Percentiles rank a stretch among this genome's conserved stretches.
phyloP scores from a whole-genome alignment of 2,113 vertebrate genomes.

The Ceyx melanurus region DNA sequence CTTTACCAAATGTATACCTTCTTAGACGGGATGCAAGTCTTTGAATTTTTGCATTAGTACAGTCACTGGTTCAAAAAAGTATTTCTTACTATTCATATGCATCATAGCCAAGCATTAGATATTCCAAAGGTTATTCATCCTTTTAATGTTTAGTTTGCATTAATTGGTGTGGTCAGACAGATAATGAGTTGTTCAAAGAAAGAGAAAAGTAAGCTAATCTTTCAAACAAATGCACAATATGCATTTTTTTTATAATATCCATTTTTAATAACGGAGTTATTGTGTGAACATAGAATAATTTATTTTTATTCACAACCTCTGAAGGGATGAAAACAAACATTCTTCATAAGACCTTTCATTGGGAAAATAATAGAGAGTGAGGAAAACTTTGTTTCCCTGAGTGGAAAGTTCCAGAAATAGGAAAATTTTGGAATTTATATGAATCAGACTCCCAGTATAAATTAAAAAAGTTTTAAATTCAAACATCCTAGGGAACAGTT shows the following conservation, averaged over 20 bases:
- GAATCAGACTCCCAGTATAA: background rate
- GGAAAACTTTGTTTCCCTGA: constrained; percentile 2
- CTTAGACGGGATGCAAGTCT: background rate
- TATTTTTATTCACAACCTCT: background rate
- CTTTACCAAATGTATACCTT: background rate
- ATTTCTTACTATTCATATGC: background rate
- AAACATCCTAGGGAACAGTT: background rate
- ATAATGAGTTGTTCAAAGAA: background rate
- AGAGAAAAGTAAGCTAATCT: background rate
- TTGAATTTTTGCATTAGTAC: background rate
- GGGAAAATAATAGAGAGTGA: background rate
- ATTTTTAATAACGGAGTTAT: background rate
- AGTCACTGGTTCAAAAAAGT: background rate
- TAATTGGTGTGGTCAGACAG: background rate
- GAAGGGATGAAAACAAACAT: background rate
- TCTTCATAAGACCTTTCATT: background rate
- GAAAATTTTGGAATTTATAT: background rate
- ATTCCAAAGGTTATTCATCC: background rate
- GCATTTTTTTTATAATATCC: background rate
- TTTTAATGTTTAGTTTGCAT: background rate
- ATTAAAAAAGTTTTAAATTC: constrained; percentile 19
- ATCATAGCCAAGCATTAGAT: background rate
- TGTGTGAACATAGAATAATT: background rate
- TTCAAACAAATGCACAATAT: background rate
- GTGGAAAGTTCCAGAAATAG: background rate